phyloP scores from a whole-genome alignment of 2,888 invertebrate species.

The Brenthis hecate region DNA sequence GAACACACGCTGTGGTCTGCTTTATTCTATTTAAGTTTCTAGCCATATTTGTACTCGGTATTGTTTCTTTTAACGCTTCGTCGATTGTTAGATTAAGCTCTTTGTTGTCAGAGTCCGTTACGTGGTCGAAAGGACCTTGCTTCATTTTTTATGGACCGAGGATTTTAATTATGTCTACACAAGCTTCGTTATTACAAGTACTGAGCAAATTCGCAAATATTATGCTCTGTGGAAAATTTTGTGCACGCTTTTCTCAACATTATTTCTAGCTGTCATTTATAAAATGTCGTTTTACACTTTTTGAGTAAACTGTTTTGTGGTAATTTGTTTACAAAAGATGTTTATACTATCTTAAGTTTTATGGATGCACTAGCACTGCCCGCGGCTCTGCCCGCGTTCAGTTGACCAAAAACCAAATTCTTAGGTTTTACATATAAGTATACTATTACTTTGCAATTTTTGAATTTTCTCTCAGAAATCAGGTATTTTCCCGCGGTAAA shows the following conservation, averaged over 20 bases:
- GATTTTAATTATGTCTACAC: slow-evolving; percentile 31
- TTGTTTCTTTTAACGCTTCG: slow-evolving; percentile 29
- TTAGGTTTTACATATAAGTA: too few relatives aligned
- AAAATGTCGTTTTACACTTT: background rate
- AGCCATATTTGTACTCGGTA: slow-evolving; percentile 33
- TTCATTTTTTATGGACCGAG: slow-evolving; percentile 25
- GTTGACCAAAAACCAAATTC: too few relatives aligned
- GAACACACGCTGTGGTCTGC: slow-evolving; percentile 35
- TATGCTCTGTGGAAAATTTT: background rate
- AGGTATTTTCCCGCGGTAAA: too few relatives aligned
- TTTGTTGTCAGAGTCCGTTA: slow-evolving; percentile 23
- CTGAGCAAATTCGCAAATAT: slow-evolving; percentile 14
- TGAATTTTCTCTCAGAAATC: too few relatives aligned
- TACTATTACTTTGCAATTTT: too few relatives aligned
- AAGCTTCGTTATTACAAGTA: slow-evolving; percentile 13
- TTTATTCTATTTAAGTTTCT: slow-evolving; percentile 43
- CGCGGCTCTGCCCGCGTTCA: too few relatives aligned
- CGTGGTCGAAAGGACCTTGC: slow-evolving; percentile 15
- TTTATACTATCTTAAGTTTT: slow-evolving; percentile 6
- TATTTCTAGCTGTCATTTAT: background rate
- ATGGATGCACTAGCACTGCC: background rate
- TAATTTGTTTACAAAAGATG: slow-evolving; percentile 1
- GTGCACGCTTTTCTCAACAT: background rate
- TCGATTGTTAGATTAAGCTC: slow-evolving; percentile 32
- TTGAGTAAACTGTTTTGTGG: background rate